Evolutionary conservation across 2,888 invertebrate species (phyloP), one percentile per base, ranked within the genome.

Genomic region (Apamea anceps): DNA sequence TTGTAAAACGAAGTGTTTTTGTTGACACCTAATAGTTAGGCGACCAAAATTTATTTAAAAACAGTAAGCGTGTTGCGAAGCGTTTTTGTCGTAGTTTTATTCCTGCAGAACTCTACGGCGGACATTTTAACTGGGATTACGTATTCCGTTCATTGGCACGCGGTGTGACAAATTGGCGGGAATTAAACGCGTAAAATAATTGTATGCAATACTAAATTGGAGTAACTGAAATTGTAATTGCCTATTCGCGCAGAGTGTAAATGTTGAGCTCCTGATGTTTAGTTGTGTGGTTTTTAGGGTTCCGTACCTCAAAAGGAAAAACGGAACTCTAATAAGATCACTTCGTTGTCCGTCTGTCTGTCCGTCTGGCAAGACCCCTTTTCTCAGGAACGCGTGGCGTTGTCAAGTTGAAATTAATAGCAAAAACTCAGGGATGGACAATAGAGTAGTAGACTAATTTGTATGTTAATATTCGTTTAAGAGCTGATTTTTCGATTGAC

Each of bases 1-100:
- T 78, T 77, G 72, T 77, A 72, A 78, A 86, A 80, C 73, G 25
- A 80, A 71, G 37, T 75, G 77, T 88, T 88, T 89, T 89, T 79
- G 48, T 82, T 86, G 5, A 15, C 70, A 78, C 42, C 65, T 73
- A 76, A 71, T 77, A 60, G 60, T 75, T 60, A 76, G 72, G 57
- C 45, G 70, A 72, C 54, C 54, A 62, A 37, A 80, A 81, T 81
- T 83, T 75, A 79, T 83, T 74, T 79, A 79, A 83, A 79, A 85
- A 85, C 48, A 60, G 70, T 37, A 37, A 37, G 37, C 37, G 37
- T 37, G 37, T 37, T 37, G 5, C 37, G 37, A 37, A 37, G 37
- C 0, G 70, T 87, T 89, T 89, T 85, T 85, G 71, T 65, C 51
- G 57, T 67, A 57, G 54, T 75, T 68, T 67, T 68, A 60, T 71